Conservation (phyloP, 2,113 vertebrate genomes). For the Siniperca knerii region DNA sequence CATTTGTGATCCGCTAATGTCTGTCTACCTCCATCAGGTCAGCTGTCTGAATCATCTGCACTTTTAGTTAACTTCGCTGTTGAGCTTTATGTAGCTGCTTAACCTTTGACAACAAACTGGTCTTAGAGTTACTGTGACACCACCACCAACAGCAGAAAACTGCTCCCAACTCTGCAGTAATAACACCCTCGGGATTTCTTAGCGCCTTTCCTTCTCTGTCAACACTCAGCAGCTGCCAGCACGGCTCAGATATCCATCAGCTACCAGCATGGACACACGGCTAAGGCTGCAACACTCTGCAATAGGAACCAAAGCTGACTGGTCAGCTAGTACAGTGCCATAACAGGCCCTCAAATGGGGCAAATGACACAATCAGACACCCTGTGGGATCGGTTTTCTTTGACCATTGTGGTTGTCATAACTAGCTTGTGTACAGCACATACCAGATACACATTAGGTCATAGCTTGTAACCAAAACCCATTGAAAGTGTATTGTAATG, state of each 20-base stretch:
- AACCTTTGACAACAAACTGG: constrained; percentile 77
- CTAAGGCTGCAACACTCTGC: constrained; percentile 54
- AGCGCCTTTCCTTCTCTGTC: constrained; percentile 78
- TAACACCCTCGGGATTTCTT: constrained; percentile 78
- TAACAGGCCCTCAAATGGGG: constrained; percentile 46
- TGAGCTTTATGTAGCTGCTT: constrained; percentile 68
- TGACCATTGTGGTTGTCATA: constrained; percentile 56
- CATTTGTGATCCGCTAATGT: constrained; percentile 28
- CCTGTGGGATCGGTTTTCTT: constrained; percentile 52
- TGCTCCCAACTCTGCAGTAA: constrained; percentile 69
- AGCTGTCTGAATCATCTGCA: constrained; percentile 7
- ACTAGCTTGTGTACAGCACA: constrained; percentile 33
- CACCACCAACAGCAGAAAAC: constrained; percentile 69
- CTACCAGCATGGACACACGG: constrained; percentile 45
- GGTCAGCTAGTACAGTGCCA: constrained; percentile 50
- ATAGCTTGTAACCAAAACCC: constrained; percentile 68
- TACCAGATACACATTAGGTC: constrained; percentile 48
- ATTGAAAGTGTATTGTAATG: constrained; percentile 61
- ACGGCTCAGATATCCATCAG: constrained; percentile 76
- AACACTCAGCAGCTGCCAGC: constrained; percentile 79
- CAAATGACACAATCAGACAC: constrained; percentile 54
- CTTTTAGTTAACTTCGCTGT: constrained; percentile 35
- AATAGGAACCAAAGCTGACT: constrained; percentile 66
- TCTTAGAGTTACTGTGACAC: constrained; percentile 63
- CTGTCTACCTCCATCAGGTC: constrained; percentile 12